A percentile compares a stretch with the other conserved stretches of the same genome.
These are phyloP conservation scores for Phyllotreta striolata DNA, from an alignment of 2,888 invertebrate species.

Conservation along the genomic window DNA sequence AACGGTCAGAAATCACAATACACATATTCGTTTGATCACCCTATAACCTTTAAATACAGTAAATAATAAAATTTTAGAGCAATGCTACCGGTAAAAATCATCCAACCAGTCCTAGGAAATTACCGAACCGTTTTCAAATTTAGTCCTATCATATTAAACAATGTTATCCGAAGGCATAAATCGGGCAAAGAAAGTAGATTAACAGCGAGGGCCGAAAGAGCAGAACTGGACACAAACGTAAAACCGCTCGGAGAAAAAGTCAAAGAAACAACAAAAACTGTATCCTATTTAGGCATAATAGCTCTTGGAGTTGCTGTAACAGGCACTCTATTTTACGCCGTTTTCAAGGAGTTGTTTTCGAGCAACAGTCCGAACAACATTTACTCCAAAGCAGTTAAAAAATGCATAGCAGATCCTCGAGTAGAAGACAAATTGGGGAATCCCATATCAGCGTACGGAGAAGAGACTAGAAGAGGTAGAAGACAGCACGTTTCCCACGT, in stretches of 20 bases:
- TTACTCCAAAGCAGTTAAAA: conserved; percentile 79
- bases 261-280: conserved; percentile 90
- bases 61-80: conserved; percentile 1
- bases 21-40: neutral
- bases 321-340: conserved; percentile 81
- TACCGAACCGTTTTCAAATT: conserved; percentile 33
- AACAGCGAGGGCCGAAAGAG: conserved; percentile 31
- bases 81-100: conserved; percentile 38
- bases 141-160: conserved; percentile 32
- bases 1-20: no score
- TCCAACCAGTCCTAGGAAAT: conserved; percentile 33
- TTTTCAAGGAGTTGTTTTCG: conserved; percentile 88
- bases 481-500: conserved; percentile 81
- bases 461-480: conserved; percentile 79
- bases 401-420: conserved; percentile 77
- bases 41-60: neutral
- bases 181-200: conserved; percentile 36
- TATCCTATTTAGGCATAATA: conserved; percentile 84
- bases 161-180: conserved; percentile 36
- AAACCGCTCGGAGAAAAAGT: conserved; percentile 78
- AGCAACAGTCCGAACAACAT: conserved; percentile 84
- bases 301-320: conserved; percentile 77
- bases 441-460: conserved; percentile 89
- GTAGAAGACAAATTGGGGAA: conserved; percentile 86
- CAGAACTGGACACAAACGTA: conserved; percentile 63